These are phyloP conservation scores for Camponotus vicinus DNA, from an alignment of 1,140 invertebrate genomes.

Conservation along the genomic window DNA sequence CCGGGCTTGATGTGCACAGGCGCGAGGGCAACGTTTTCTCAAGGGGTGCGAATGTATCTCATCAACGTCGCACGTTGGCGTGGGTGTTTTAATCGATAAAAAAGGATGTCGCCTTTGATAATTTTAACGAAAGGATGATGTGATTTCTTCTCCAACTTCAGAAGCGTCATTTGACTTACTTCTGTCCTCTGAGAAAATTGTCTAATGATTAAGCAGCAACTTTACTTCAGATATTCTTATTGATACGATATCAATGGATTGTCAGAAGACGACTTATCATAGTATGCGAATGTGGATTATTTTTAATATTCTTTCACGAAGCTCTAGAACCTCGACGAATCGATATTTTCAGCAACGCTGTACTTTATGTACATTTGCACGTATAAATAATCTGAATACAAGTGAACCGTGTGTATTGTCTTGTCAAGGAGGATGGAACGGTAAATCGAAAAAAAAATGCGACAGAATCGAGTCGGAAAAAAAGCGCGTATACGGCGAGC, in stretches of 20 bases:
- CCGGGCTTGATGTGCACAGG: not conserved
- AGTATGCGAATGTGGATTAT: no score
- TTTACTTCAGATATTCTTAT: not conserved
- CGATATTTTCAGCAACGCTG: not conserved
- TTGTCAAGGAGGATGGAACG: not conserved
- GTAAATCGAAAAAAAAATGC: constrained; percentile 24
- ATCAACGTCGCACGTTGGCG: constrained; percentile 9
- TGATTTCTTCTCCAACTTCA: no score
- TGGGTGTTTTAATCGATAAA: constrained; percentile 31
- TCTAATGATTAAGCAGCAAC: not conserved
- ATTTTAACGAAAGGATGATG: not conserved
- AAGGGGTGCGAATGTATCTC: not conserved
- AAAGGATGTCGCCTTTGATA: not conserved
- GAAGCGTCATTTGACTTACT: not conserved
- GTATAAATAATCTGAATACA: constrained; percentile 1
- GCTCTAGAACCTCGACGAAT: not conserved
- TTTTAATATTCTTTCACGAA: not conserved
- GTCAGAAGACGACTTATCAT: not conserved
- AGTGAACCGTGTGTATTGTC: not conserved
- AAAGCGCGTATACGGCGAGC: constrained; percentile 40
- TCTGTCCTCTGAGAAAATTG: not conserved
- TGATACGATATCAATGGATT: not conserved
- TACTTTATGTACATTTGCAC: not conserved
- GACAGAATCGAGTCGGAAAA: constrained; percentile 37
- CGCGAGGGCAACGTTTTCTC: constrained; percentile 20